A percentile compares a stretch with the other conserved stretches of the same genome.
Evolutionary conservation across 2,888 invertebrate species (phyloP).

Genomic region (Ametastegia equiseti): DNA sequence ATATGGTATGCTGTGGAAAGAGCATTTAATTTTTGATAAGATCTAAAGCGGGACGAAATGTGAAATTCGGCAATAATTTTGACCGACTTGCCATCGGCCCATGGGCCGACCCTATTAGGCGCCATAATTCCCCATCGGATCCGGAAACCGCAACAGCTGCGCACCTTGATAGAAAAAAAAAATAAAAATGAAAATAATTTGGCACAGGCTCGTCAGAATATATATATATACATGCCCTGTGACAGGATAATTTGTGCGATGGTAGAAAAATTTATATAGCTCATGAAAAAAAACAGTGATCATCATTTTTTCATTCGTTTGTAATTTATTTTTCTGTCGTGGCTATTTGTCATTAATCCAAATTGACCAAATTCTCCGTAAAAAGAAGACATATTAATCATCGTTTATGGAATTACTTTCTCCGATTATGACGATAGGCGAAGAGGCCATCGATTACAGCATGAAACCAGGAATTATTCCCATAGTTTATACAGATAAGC

Average conservation of each 20-base stretch:
- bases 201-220: not conserved
- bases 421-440: not conserved
- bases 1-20: not conserved
- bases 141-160: constrained; percentile 71
- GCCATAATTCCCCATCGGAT: constrained; percentile 59
- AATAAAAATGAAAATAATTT: not conserved
- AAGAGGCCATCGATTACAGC: not conserved
- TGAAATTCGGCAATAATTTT: constrained; percentile 67
- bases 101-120: constrained; percentile 4
- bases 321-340: no score
- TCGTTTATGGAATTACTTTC: no score
- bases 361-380: no score
- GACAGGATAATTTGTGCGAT: not conserved
- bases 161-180: constrained; percentile 41
- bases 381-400: no score
- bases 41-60: constrained; percentile 58
- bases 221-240: no score
- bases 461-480: not conserved
- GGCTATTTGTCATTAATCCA: no score
- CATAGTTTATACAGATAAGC: not conserved
- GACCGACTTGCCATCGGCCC: constrained; percentile 21
- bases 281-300: no score
- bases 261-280: no score
- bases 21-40: constrained; percentile 11
- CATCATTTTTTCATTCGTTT: no score